These are phyloP conservation scores for Eclectus roratus DNA, from an alignment of 2,113 vertebrate species.

Conservation along the genomic window DNA sequence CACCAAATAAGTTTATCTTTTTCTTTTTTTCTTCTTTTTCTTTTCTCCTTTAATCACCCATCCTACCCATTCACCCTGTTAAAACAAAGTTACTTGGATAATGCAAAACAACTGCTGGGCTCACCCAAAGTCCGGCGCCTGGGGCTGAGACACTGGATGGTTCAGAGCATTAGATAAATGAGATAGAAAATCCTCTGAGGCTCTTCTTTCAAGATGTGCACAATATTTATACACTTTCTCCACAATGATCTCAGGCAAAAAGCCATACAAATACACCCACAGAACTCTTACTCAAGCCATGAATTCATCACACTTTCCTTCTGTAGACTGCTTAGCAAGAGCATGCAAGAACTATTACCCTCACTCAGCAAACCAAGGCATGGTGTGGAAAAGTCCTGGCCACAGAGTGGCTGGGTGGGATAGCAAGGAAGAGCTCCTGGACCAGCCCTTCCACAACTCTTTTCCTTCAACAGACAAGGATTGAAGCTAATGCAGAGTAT, in stretches of 20 bases:
- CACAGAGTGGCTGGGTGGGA: neutral
- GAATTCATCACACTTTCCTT: neutral
- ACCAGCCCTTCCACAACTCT: neutral
- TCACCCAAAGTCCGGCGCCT: neutral
- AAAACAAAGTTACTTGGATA: neutral
- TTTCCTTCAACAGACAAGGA: neutral
- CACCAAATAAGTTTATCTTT: slow-evolving; percentile 22
- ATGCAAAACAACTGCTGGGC: slow-evolving; percentile 38
- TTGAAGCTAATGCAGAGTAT: fast-evolving
- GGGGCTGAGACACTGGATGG: neutral
- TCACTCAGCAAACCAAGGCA: neutral
- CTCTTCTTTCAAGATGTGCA: neutral
- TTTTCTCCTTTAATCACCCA: neutral
- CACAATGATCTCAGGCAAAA: neutral
- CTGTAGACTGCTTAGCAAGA: neutral
- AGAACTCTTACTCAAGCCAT: neutral
- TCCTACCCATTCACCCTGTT: neutral
- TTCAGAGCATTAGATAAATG: neutral
- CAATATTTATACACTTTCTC: neutral
- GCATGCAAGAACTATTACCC: neutral
- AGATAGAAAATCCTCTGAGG: neutral
- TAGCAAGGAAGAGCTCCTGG: neutral
- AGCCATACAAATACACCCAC: neutral
- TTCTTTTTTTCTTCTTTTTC: neutral
- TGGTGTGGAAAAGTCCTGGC: fast-evolving